Evolutionary conservation across 2,797 vertebrate genomes (phyloP).

Genomic region (Prionace glauca): DNA sequence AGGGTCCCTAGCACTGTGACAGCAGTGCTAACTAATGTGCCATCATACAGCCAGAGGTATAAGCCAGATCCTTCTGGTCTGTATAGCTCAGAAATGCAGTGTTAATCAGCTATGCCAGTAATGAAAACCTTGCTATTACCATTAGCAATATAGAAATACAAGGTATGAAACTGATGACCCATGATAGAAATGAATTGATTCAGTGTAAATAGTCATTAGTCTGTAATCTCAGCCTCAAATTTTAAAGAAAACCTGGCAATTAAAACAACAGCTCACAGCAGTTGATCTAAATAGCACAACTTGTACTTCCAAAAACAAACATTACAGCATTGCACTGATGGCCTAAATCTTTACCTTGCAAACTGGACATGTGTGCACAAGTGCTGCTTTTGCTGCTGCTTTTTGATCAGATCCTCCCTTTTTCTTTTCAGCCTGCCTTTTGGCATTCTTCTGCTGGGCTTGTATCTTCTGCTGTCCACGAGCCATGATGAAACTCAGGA

Average conservation of each 20-base stretch:
- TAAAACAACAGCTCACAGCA: background rate
- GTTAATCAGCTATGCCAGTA: background rate
- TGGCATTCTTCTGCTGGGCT: conserved; percentile 74
- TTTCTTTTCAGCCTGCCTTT: conserved; percentile 75
- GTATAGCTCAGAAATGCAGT: background rate
- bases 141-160: background rate
- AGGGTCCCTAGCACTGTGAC: too few relatives aligned
- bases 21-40: too few relatives aligned
- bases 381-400: conserved; percentile 67
- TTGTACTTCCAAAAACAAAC: background rate
- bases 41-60: background rate
- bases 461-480: conserved; percentile 79
- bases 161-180: background rate
- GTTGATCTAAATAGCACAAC: background rate
- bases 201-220: background rate
- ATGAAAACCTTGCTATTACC: background rate
- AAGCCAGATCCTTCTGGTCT: background rate
- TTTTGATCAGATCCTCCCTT: conserved; percentile 70
- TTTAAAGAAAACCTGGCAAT: background rate
- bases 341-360: conserved; percentile 58
- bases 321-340: background rate
- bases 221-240: background rate
- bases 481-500: conserved; percentile 57
- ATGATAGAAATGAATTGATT: background rate
- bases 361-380: conserved; percentile 71